These are phyloP conservation scores for Nephrocerus scutellatus DNA, from an alignment of 2,888 invertebrate genomes.

Conservation along the genomic window DNA sequence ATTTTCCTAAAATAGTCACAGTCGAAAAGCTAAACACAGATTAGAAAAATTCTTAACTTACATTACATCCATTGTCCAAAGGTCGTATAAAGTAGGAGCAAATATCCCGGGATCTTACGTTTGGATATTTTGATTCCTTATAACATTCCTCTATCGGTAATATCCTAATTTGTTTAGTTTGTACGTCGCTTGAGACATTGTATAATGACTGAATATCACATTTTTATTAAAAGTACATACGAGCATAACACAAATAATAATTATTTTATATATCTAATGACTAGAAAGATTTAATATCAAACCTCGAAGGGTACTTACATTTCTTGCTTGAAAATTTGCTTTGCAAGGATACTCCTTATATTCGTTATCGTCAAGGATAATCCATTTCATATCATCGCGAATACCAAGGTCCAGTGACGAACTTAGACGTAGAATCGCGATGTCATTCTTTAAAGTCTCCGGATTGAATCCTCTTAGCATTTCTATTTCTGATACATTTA, in stretches of 20 bases:
- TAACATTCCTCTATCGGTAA: conserved; percentile 20
- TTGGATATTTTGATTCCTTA: conserved; percentile 11
- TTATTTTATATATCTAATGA: too few relatives aligned
- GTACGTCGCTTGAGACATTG: conserved; percentile 18
- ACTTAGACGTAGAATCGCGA: conserved; percentile 28
- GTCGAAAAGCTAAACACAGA: too few relatives aligned
- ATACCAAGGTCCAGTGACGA: conserved; percentile 25
- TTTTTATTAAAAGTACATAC: background rate
- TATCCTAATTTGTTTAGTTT: conserved; percentile 22
- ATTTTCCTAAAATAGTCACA: too few relatives aligned
- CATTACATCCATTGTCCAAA: conserved; percentile 21
- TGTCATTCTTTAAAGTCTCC: conserved; percentile 27
- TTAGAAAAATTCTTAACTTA: conserved; percentile 15
- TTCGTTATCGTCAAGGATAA: conserved; percentile 27
- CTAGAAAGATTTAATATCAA: background rate
- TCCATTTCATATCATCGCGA: conserved; percentile 30
- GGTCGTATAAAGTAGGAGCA: conserved; percentile 26
- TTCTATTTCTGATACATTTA: conserved; percentile 21
- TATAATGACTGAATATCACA: conserved; percentile 17
- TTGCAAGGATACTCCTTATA: conserved; percentile 22
- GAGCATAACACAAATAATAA: background rate
- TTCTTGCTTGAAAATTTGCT: conserved; percentile 26
- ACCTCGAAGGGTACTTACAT: conserved; percentile 19
- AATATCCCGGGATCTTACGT: conserved; percentile 21
- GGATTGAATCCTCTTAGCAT: conserved; percentile 21